Conservation (phyloP, 2,797 vertebrate genomes). For the Knipowitschia caucasica region DNA sequence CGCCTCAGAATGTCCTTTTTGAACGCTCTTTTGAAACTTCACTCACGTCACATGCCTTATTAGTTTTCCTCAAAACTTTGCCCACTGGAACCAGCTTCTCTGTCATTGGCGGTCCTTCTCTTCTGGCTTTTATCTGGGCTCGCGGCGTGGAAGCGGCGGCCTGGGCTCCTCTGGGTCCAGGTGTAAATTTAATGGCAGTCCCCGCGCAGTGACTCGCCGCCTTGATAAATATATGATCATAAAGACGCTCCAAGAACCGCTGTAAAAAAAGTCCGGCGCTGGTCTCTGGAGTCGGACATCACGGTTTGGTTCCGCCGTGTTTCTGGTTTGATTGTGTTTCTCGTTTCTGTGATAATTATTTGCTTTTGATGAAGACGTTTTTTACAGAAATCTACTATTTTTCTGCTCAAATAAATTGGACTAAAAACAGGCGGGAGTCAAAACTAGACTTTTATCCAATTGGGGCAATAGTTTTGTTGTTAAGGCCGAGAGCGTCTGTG, state of each 20-base stretch:
- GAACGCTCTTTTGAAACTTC: conserved; percentile 12
- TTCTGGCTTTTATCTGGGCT: conserved; percentile 22
- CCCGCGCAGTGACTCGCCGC: conserved; percentile 46
- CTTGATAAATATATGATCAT: conserved; percentile 80
- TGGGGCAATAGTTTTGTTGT: no score
- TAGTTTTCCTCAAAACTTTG: conserved; percentile 46
- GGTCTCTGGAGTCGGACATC: no score
- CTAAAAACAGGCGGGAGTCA: no score
- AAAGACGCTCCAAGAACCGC: conserved; percentile 61
- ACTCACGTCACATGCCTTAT: conserved; percentile 9
- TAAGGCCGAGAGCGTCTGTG: no score
- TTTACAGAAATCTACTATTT: no score
- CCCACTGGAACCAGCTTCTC: conserved; percentile 30
- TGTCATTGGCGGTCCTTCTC: conserved; percentile 27
- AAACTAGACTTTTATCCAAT: no score
- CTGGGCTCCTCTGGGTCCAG: conserved; percentile 46
- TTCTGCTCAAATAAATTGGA: no score
- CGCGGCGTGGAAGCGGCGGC: conserved; percentile 34
- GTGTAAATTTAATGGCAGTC: conserved; percentile 64
- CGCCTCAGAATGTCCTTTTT: conserved; percentile 10
- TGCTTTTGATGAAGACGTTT: no score
- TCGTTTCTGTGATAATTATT: no score
- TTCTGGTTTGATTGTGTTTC: no score
- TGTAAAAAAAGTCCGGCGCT: conserved; percentile 48
- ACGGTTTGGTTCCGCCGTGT: no score